A percentile compares a stretch with the other conserved stretches of the same genome.
Conservation (phyloP, 2,797 vertebrate species). For the Gallinago nigripennis region DNA sequence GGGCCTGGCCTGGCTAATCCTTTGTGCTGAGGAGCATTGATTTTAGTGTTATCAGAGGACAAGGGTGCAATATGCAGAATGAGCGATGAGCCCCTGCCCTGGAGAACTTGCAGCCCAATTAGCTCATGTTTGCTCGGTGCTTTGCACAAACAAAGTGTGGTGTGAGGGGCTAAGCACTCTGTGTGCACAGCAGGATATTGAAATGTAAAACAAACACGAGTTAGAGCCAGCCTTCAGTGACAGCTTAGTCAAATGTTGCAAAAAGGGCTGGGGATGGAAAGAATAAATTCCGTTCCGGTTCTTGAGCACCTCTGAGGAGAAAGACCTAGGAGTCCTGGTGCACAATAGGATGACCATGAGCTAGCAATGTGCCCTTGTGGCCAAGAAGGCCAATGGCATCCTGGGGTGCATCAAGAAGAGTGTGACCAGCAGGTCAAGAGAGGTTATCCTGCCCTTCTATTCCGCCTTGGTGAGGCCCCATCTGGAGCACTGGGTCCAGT, state of each 20-base stretch:
- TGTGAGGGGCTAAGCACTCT: background rate
- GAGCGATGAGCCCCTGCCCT: background rate
- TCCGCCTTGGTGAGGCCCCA: too few species aligned
- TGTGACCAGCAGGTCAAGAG: too few species aligned
- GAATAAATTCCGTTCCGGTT: background rate
- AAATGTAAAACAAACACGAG: background rate
- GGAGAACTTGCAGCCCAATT: conserved; percentile 5
- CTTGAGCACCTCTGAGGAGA: too few species aligned
- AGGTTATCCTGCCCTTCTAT: too few species aligned
- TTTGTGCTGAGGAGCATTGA: background rate
- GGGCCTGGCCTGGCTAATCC: background rate
- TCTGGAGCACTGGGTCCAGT: too few species aligned
- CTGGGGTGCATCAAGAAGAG: too few species aligned
- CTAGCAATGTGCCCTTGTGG: too few species aligned
- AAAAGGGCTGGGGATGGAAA: background rate
- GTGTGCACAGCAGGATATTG: background rate
- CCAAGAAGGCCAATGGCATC: too few species aligned
- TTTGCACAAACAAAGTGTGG: background rate
- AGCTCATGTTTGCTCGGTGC: background rate
- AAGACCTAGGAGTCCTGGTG: too few species aligned
- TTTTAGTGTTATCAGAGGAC: background rate
- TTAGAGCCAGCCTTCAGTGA: background rate
- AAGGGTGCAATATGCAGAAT: background rate
- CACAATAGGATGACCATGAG: too few species aligned
- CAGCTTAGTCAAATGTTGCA: background rate